These are phyloP conservation scores for Glandiceps talaboti DNA, from an alignment of 53 echinoderm and acorn worm species.

Conservation along the genomic window DNA sequence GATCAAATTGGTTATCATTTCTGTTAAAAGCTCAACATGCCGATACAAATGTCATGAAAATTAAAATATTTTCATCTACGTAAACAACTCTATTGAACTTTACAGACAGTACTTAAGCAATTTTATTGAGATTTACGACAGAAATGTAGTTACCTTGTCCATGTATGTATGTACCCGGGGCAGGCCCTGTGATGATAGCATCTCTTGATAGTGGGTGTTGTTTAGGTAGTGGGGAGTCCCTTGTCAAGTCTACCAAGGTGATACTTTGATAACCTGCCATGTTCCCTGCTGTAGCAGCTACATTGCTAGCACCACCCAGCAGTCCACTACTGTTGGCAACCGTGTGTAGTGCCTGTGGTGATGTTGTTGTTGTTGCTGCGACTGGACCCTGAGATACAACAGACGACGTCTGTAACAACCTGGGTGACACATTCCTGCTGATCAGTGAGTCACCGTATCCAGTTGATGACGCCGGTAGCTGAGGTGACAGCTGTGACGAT, in stretches of 20 bases:
- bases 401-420: neutral
- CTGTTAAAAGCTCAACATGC: too few species aligned
- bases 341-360: neutral
- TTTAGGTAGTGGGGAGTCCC: conserved; percentile 2
- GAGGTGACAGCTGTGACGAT: neutral
- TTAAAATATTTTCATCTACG: too few species aligned
- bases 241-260: conserved; percentile 27
- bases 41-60: too few species aligned
- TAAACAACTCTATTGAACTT: too few species aligned
- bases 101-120: too few species aligned
- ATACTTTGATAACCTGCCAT: conserved; percentile 28
- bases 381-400: neutral
- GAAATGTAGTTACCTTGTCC: too few species aligned
- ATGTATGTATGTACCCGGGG: conserved; percentile 58
- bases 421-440: neutral
- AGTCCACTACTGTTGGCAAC: neutral
- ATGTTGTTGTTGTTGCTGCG: neutral
- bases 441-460: neutral
- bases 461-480: neutral
- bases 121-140: too few species aligned
- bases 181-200: conserved; percentile 78
- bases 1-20: too few species aligned
- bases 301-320: neutral
- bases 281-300: neutral
- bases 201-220: conserved; percentile 30